These are phyloP conservation scores for Lophius americanus DNA, from an alignment of 2,797 vertebrate species.

Conservation along the genomic window DNA sequence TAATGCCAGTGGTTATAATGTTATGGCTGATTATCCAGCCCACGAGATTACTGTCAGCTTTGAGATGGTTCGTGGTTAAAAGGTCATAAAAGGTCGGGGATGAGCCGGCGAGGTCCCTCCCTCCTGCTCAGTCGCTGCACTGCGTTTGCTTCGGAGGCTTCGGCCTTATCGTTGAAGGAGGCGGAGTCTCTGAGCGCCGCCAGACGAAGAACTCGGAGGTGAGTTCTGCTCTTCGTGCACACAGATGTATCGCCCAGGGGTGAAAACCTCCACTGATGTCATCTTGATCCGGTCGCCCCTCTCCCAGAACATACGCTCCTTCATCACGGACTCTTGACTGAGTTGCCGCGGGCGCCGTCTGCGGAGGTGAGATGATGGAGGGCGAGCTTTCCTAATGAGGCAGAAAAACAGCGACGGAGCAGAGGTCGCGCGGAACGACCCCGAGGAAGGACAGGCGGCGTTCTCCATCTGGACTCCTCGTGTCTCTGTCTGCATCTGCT, in stretches of 20 bases:
- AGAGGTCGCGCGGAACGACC: constrained; percentile 56
- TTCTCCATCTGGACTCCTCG: constrained; percentile 55
- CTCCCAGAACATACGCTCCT: constrained; percentile 12
- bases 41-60: no score
- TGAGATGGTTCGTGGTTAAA: no score
- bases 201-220: no score
- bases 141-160: no score
- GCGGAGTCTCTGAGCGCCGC: no score
- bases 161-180: no score
- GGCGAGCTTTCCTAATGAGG: constrained; percentile 62
- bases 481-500: constrained; percentile 25
- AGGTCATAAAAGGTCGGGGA: no score
- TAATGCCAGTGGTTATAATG: no score
- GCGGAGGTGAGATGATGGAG: constrained; percentile 39
- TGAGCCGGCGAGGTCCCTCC: no score
- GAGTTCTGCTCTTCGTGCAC: neutral
- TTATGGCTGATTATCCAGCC: no score
- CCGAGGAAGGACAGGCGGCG: constrained; percentile 45
- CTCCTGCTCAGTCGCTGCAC: no score
- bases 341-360: constrained; percentile 39
- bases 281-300: constrained; percentile 20
- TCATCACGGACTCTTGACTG: neutral
- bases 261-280: neutral
- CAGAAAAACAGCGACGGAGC: constrained; percentile 60
- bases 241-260: neutral